Evolutionary conservation across 2,113 vertebrate species (phyloP).

Genomic region (Anolis carolinensis): DNA sequence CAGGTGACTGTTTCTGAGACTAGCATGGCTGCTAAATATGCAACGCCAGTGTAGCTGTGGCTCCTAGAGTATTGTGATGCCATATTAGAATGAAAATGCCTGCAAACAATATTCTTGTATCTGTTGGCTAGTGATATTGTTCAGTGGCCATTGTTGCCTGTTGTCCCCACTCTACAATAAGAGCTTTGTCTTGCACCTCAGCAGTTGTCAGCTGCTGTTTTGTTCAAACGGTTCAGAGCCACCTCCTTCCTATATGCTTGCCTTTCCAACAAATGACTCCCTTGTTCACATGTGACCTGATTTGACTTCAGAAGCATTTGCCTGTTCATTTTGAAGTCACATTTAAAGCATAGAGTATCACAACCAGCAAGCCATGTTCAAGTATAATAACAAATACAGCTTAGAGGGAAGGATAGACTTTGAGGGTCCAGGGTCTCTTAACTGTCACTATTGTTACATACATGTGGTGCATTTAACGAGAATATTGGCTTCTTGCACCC

Average conservation of each 20-base stretch:
- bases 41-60: slow-evolving; percentile 23
- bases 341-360: background rate
- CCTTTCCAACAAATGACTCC: slow-evolving; percentile 40
- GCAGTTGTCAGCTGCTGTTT: slow-evolving; percentile 71
- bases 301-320: background rate
- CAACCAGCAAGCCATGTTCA: background rate
- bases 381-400: background rate
- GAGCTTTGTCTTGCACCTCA: slow-evolving; percentile 73
- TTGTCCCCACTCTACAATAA: slow-evolving; percentile 71
- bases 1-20: slow-evolving; percentile 50
- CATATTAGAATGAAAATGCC: background rate
- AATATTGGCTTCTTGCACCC: background rate
- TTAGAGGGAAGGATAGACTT: background rate
- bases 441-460: background rate
- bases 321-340: background rate
- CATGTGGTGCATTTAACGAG: background rate
- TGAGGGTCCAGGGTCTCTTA: background rate
- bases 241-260: slow-evolving; percentile 48
- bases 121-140: background rate
- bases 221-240: slow-evolving; percentile 41
- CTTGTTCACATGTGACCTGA: slow-evolving; percentile 53
- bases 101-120: background rate
- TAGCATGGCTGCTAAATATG: slow-evolving; percentile 30
- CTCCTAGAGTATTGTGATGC: background rate
- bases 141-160: background rate